Evolutionary conservation across 2,888 invertebrate species (phyloP).

Genomic region (Tachina lurida): DNA sequence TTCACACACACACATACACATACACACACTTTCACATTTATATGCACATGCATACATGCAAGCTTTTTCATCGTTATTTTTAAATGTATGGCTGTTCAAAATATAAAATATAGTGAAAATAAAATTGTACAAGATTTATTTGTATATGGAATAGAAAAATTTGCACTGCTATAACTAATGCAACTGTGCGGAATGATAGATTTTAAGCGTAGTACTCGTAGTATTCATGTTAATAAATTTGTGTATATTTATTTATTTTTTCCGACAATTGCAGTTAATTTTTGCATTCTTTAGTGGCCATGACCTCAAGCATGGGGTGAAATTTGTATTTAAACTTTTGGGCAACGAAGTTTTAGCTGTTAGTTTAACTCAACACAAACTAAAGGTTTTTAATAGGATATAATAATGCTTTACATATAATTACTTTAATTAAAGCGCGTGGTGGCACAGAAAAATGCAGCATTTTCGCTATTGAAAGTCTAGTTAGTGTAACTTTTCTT

Average conservation of each 20-base stretch:
- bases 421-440: no score
- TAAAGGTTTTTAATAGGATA: no score
- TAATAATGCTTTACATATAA: no score
- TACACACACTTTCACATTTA: neutral
- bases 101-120: constrained; percentile 57
- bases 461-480: no score
- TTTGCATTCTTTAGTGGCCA: no score
- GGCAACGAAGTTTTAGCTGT: no score
- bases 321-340: no score
- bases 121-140: constrained; percentile 61
- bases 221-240: neutral
- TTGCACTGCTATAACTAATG: constrained; percentile 5
- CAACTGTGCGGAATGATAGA: neutral
- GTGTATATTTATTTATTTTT: neutral
- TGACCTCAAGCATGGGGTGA: no score
- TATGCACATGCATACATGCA: constrained; percentile 25
- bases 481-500: no score
- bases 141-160: constrained; percentile 39
- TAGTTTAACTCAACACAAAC: no score
- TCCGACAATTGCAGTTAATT: neutral
- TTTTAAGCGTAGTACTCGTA: neutral
- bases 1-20: constrained; percentile 10
- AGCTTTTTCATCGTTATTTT: constrained; percentile 15
- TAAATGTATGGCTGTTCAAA: constrained; percentile 38
- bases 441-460: no score